Evolutionary conservation across 2,797 vertebrate genomes (phyloP).

Genomic region (Poecile montanus): DNA sequence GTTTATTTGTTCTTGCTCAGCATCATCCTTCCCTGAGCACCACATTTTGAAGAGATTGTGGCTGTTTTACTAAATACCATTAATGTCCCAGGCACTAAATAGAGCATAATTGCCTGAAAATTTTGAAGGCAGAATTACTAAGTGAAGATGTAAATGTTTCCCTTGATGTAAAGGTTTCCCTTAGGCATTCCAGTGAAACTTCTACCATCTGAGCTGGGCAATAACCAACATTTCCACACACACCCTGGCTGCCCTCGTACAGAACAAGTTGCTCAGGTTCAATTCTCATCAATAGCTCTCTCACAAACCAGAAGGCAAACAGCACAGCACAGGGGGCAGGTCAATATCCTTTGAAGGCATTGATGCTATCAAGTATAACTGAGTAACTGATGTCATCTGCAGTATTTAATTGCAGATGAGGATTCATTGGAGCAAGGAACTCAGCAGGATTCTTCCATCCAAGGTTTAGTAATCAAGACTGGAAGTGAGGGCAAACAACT

Average conservation of each 20-base stretch:
- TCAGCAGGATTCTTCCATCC: neutral
- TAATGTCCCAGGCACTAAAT: neutral
- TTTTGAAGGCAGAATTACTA: neutral
- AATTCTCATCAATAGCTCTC: neutral
- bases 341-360: neutral
- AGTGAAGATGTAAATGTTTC: neutral
- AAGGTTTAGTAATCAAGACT: neutral
- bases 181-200: neutral
- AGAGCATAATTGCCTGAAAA: neutral
- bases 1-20: neutral
- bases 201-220: neutral
- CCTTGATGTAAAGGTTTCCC: neutral
- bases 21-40: neutral
- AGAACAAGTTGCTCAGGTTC: neutral
- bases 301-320: neutral
- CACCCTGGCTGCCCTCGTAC: neutral
- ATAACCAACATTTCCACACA: neutral
- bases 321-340: neutral
- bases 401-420: neutral
- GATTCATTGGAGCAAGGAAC: neutral
- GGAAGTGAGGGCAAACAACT: neutral
- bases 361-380: neutral
- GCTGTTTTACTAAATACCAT: neutral
- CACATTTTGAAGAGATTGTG: neutral
- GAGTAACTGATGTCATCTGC: neutral